These are phyloP conservation scores for Cyclina sinensis DNA, from an alignment of 1,140 invertebrate species.

Conservation along the genomic window DNA sequence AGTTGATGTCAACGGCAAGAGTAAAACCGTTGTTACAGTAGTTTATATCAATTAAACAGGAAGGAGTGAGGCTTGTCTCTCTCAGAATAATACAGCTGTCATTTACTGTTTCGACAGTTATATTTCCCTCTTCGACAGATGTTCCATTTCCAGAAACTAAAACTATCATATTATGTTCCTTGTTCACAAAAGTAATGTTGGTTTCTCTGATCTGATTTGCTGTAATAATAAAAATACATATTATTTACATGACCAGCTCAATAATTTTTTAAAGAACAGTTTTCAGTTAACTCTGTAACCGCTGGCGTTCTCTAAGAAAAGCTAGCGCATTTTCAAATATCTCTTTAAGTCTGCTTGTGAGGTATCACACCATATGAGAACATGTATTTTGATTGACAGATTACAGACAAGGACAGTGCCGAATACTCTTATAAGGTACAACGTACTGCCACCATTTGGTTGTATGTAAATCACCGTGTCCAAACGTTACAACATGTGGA, in stretches of 20 bases:
- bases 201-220: not conserved
- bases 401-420: too few relatives aligned
- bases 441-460: too few relatives aligned
- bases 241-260: not conserved
- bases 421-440: too few relatives aligned
- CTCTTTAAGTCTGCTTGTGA: too few relatives aligned
- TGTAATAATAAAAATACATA: not conserved
- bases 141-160: constrained; percentile 2
- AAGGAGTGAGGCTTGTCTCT: not conserved
- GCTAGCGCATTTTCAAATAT: too few relatives aligned
- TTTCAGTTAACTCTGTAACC: too few relatives aligned
- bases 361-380: too few relatives aligned
- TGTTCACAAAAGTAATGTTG: constrained; percentile 32
- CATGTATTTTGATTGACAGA: too few relatives aligned
- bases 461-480: too few relatives aligned
- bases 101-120: not conserved
- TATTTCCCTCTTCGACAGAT: not conserved
- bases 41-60: constrained; percentile 47
- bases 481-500: too few relatives aligned
- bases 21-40: constrained; percentile 51
- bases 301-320: too few relatives aligned
- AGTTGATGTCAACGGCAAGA: constrained; percentile 44
- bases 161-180: constrained; percentile 43
- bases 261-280: too few relatives aligned
- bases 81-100: constrained; percentile 56